Percentiles rank a stretch among this genome's conserved stretches.
Evolutionary conservation across 1,140 invertebrate species (phyloP).

Genomic region (Solenopsis fugax): DNA sequence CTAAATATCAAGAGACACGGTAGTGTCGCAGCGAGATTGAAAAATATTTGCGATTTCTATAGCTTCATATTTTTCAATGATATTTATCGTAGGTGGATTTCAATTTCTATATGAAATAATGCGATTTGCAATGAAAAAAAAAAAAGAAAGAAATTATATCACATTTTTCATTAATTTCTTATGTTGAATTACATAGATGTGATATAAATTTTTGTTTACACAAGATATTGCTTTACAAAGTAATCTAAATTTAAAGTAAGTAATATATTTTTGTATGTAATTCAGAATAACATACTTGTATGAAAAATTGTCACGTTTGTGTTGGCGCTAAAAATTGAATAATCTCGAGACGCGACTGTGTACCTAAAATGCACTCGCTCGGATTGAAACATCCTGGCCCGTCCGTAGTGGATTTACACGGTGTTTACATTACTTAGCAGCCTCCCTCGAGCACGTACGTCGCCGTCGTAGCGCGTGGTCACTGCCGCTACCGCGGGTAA

Average conservation of each 20-base stretch:
- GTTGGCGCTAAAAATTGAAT: neutral
- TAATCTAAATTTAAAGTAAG: neutral
- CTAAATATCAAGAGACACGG: neutral
- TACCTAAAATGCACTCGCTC: constrained; percentile 44
- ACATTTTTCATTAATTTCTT: neutral
- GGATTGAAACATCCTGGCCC: constrained; percentile 32
- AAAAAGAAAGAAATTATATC: neutral
- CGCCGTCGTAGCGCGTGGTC: constrained; percentile 31
- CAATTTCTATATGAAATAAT: neutral
- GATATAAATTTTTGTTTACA: neutral
- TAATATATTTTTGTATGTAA: neutral
- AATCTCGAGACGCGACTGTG: neutral
- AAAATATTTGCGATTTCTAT: neutral
- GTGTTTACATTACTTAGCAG: constrained; percentile 82
- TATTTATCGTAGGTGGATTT: too few species aligned
- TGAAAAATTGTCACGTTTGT: neutral
- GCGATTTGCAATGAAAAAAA: neutral
- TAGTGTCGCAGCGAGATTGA: neutral
- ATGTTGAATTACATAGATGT: neutral
- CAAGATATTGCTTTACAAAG: neutral
- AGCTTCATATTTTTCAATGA: neutral
- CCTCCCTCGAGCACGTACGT: constrained; percentile 60
- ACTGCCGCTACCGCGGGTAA: constrained; percentile 52
- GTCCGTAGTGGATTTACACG: constrained; percentile 75
- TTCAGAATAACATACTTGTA: neutral